phyloP scores from a whole-genome alignment of 2,797 vertebrate species.

The Coregonus sp. region DNA sequence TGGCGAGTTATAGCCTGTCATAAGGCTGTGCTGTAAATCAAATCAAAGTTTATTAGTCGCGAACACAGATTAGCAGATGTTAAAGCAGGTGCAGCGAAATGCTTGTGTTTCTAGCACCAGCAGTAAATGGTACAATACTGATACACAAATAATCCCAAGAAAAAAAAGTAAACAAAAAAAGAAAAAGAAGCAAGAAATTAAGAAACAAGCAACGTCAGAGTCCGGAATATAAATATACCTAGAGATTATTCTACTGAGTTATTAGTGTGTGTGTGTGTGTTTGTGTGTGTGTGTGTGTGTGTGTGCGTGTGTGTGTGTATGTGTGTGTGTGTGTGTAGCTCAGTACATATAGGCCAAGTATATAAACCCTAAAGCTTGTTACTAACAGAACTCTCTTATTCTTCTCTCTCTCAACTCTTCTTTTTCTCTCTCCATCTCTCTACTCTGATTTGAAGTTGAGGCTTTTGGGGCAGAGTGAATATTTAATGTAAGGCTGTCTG shows the following conservation, averaged over 20 bases:
- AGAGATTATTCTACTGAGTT: too few species aligned
- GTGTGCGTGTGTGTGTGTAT: neutral
- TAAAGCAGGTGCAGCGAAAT: too few species aligned
- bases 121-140: too few species aligned
- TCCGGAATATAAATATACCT: too few species aligned
- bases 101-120: too few species aligned
- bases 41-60: too few species aligned
- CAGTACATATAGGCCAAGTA: neutral
- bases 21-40: neutral
- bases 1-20: conserved; percentile 13
- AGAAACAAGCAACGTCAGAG: too few species aligned
- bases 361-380: neutral
- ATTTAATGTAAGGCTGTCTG: neutral
- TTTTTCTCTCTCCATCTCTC: neutral
- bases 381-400: neutral
- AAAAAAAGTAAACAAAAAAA: too few species aligned
- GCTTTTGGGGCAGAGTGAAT: neutral
- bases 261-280: too few species aligned
- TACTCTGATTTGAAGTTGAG: neutral
- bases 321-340: neutral
- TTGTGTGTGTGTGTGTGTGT: neutral
- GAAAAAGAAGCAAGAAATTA: too few species aligned
- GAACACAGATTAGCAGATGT: too few species aligned
- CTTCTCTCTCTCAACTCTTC: neutral
- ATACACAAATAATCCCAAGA: too few species aligned